phyloP scores from a whole-genome alignment of 1,140 invertebrate species.

The Cryptotermes secundus region DNA sequence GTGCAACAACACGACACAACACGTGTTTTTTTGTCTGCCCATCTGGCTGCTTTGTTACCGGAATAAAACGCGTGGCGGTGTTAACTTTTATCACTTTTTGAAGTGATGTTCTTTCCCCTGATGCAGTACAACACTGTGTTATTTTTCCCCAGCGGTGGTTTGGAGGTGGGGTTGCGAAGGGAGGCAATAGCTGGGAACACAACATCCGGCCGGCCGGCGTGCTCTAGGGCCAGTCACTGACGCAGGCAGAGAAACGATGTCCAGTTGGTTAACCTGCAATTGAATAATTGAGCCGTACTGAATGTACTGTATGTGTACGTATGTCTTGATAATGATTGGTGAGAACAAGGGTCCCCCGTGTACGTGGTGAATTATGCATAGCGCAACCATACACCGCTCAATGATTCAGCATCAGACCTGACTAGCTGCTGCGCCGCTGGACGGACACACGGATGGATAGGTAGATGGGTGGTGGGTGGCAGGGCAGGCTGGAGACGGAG shows the following conservation, averaged over 20 bases:
- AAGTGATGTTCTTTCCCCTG: not conserved
- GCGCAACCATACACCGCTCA: slow-evolving; percentile 24
- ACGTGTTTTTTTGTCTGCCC: not conserved
- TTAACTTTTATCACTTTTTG: slow-evolving; percentile 20
- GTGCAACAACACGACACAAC: not conserved
- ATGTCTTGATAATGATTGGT: slow-evolving; percentile 33
- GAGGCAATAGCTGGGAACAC: slow-evolving; percentile 6
- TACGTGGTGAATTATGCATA: slow-evolving; percentile 28
- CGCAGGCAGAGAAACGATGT: slow-evolving; percentile 23
- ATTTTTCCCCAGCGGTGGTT: not conserved
- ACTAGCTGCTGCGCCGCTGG: not conserved
- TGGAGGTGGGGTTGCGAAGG: not conserved
- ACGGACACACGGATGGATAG: not conserved
- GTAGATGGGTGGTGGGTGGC: not conserved
- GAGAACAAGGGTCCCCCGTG: slow-evolving; percentile 33
- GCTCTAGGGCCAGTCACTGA: slow-evolving; percentile 12
- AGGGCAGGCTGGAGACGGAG: not conserved
- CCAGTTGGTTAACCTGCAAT: slow-evolving; percentile 33
- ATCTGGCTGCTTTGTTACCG: not conserved
- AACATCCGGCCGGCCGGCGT: not conserved
- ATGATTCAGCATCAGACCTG: slow-evolving; percentile 20
- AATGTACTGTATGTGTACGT: slow-evolving; percentile 31
- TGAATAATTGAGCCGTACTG: slow-evolving; percentile 30
- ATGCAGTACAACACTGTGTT: not conserved
- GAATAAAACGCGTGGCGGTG: slow-evolving; percentile 4